A percentile compares a stretch with the other conserved stretches of the same genome.
These are phyloP conservation scores for Microcaecilia unicolor DNA, from an alignment of 2,797 vertebrate genomes.

Conservation along the genomic window DNA sequence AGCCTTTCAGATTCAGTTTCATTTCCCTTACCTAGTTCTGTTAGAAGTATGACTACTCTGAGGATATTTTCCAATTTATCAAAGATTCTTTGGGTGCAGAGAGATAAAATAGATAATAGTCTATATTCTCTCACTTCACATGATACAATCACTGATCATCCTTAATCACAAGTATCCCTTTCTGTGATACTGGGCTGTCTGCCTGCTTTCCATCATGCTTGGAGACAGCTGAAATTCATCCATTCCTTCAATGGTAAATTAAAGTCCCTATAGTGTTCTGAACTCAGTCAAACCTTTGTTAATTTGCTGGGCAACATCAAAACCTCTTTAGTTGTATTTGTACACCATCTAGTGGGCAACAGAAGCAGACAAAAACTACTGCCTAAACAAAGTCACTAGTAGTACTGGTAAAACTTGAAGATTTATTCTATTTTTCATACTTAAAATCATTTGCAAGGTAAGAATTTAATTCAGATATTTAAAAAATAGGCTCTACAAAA, in stretches of 20 bases:
- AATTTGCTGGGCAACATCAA: background rate
- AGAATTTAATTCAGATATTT: too few species aligned
- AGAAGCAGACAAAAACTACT: too few species aligned
- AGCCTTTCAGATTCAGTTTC: background rate
- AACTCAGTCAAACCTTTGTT: background rate
- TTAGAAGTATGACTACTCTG: background rate
- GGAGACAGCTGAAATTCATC: background rate
- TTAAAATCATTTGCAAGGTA: too few species aligned
- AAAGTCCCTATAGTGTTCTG: conserved; percentile 1
- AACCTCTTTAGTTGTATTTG: conserved; percentile 28
- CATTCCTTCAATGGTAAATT: conserved; percentile 2
- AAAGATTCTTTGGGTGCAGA: background rate
- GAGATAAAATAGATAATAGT: background rate
- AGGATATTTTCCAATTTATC: background rate
- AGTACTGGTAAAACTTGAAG: too few species aligned
- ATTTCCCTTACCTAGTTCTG: too few species aligned
- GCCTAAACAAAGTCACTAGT: too few species aligned
- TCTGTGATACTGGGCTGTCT: background rate
- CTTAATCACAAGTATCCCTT: background rate
- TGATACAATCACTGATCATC: conserved; percentile 3
- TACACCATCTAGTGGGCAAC: conserved; percentile 48
- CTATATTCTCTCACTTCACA: background rate
- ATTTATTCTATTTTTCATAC: too few species aligned
- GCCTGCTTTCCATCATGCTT: background rate
- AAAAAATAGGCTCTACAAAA: too few species aligned